Evolutionary conservation across 1,140 invertebrate species (phyloP).

Genomic region (Caenorhabditis remanei): DNA sequence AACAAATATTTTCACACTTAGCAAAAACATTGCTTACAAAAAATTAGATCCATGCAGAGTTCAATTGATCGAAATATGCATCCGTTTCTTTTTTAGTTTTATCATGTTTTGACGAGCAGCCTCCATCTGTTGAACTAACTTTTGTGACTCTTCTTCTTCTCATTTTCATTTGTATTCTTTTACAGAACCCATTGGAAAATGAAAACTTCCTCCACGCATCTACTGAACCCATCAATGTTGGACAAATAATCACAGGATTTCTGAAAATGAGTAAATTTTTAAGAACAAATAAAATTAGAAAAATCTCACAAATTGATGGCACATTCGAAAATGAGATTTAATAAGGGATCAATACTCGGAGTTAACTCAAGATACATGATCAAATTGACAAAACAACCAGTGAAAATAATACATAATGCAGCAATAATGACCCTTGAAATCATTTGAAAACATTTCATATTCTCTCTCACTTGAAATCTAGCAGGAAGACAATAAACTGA

Average conservation of each 20-base stretch:
- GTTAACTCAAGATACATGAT: neutral
- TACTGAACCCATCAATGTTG: neutral
- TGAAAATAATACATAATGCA: neutral
- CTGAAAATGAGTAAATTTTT: neutral
- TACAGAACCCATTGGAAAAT: neutral
- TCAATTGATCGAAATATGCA: conserved; percentile 34
- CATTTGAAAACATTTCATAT: conserved; percentile 3
- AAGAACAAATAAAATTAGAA: neutral
- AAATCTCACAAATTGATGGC: conserved; percentile 3
- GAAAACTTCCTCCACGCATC: neutral
- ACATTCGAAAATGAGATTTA: neutral
- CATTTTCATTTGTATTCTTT: neutral
- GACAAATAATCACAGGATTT: neutral
- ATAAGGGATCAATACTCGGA: neutral
- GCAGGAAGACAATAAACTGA: neutral
- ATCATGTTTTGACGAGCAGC: neutral
- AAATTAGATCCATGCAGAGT: neutral
- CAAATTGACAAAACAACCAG: neutral
- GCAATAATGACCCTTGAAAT: neutral
- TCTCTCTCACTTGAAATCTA: neutral
- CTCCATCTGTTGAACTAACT: neutral
- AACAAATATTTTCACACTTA: neutral
- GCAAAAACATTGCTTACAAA: neutral
- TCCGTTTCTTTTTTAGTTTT: neutral
- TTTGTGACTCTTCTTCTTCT: neutral